Evolutionary conservation across 2,888 invertebrate species (phyloP), one percentile per base, ranked within the genome.

Genomic region (Drosophila algonquin): DNA sequence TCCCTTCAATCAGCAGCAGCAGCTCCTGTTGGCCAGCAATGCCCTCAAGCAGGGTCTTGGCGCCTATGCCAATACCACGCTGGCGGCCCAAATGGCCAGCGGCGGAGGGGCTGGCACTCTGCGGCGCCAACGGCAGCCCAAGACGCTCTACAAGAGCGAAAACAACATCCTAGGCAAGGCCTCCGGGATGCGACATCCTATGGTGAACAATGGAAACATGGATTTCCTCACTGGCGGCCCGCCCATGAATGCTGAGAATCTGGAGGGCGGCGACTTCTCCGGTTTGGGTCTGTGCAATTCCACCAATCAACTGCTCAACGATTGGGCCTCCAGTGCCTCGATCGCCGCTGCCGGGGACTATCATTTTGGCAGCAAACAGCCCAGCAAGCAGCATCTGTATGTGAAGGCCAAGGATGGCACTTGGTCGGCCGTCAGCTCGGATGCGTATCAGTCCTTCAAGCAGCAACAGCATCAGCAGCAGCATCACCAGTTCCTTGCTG

Each of bases 391-490:
- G 78, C 92, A 92, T 76, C 76, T 92, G 53, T 92, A 92, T 64
- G 91, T 92, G 18, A 92, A 92, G 79, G 90, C 92, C 61, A 92
- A 92, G 79, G 92, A 92, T 58, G 92, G 92, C 48, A 90, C 91
- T 57, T 92, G 92, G 92, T 90, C 92, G 27, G 90, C 92, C 1
- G 90, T 92, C 30, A 91, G 91, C 69, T 90, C 91, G 64, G 92
- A 92, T 73, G 86, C 91, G 68, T 92, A 92, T 82, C 92, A 92
- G 70, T 80, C 73, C 44, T 91, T 88, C 68, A 90, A 90, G 76
- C 90, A 90, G 60, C 91, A 87, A 46, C 80, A 85, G 53, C 86
- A 88, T 57, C 87, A 81, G 68, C 79, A 86, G 52, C 86, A 87
- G 58, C 72, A 84, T 67, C 80, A 87, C 40, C 81, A 63, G 12